These are phyloP conservation scores for Nothobranchius kuhntae DNA, from an alignment of 2,113 vertebrate species.

Conservation along the genomic window DNA sequence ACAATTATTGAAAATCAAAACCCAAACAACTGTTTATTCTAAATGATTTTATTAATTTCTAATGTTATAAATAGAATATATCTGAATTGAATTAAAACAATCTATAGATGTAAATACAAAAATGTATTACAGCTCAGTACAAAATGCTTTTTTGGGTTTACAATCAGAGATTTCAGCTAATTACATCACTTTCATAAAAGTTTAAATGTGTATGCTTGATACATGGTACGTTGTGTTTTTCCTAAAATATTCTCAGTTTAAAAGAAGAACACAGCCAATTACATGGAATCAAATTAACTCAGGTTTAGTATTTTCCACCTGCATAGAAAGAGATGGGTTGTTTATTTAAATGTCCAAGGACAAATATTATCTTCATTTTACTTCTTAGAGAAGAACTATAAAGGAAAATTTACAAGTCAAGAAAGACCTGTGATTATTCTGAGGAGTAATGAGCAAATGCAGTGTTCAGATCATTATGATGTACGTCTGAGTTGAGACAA, in stretches of 20 bases:
- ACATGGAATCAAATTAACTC: slow-evolving; percentile 4
- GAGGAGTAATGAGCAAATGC: slow-evolving; percentile 1
- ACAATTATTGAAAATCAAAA: background rate
- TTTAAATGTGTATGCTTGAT: background rate
- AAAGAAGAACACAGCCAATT: slow-evolving; percentile 21
- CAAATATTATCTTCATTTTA: background rate
- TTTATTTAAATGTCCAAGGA: background rate
- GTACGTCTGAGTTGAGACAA: background rate
- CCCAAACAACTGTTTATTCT: slow-evolving; percentile 18
- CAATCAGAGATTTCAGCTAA: slow-evolving; percentile 15
- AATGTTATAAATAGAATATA: slow-evolving; percentile 42
- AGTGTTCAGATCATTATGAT: background rate
- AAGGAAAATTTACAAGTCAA: background rate
- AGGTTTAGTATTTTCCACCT: slow-evolving; percentile 8
- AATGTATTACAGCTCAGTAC: slow-evolving; percentile 40
- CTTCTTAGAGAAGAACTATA: slow-evolving; percentile 9
- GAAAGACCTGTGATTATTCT: background rate
- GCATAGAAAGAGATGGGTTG: background rate
- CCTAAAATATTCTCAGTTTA: background rate
- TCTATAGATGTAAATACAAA: slow-evolving; percentile 44
- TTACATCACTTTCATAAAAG: background rate
- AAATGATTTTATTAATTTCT: slow-evolving; percentile 49
- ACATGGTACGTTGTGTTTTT: background rate
- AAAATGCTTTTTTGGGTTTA: slow-evolving; percentile 23
- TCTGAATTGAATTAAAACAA: slow-evolving; percentile 44